Evolutionary conservation across 2,113 vertebrate species (phyloP).

Genomic region (Hippolais icterina): DNA sequence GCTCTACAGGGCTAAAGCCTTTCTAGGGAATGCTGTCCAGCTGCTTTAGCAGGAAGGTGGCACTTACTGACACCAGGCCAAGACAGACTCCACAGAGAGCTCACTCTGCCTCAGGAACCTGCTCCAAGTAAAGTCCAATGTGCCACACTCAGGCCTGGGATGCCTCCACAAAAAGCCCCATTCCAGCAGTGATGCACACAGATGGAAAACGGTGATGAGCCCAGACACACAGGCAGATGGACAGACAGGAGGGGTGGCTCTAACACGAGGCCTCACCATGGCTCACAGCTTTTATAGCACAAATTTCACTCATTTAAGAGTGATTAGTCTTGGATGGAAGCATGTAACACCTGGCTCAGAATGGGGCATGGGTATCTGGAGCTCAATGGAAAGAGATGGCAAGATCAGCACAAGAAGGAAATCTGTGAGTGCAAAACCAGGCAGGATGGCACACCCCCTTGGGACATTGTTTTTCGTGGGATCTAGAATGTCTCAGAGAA

Average conservation of each 20-base stretch:
- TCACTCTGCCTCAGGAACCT: not conserved
- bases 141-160: not conserved
- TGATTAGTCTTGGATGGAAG: not conserved
- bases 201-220: not conserved
- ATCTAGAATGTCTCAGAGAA: not conserved
- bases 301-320: not conserved
- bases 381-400: not conserved
- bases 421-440: not conserved
- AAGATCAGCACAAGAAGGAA: not conserved
- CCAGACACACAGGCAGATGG: not conserved
- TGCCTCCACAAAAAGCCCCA: not conserved
- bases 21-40: not conserved
- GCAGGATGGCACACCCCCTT: not conserved
- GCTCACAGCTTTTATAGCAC: not conserved
- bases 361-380: not conserved
- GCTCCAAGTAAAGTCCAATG: not conserved
- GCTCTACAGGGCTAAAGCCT: not conserved
- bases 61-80: not conserved
- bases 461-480: not conserved
- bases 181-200: not conserved
- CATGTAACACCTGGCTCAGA: not conserved
- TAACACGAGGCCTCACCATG: not conserved
- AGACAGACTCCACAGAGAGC: not conserved
- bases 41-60: not conserved
- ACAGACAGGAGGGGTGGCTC: not conserved